These are phyloP conservation scores for Jaculus jaculus DNA, from an alignment of 2,113 vertebrate genomes.

Conservation along the genomic window DNA sequence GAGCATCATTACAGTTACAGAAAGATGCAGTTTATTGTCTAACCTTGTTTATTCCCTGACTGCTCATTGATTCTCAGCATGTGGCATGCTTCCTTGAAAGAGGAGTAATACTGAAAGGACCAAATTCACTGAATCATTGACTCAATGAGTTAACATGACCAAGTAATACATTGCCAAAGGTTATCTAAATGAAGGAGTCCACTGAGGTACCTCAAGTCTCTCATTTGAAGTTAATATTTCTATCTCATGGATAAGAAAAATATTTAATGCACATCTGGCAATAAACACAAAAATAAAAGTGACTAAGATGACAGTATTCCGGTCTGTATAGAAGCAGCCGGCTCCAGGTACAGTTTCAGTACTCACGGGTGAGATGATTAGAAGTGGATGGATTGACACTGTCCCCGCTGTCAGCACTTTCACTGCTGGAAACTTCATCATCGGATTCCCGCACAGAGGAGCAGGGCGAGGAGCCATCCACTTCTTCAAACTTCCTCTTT, in stretches of 20 bases:
- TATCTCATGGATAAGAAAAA: neutral
- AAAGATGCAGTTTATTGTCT: neutral
- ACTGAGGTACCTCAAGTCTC: neutral
- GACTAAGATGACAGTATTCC: neutral
- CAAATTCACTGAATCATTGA: neutral
- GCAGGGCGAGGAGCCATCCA: constrained; percentile 97
- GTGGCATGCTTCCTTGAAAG: neutral
- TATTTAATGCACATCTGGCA: neutral
- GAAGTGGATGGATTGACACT: constrained; percentile 97
- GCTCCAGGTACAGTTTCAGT: neutral
- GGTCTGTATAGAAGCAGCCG: neutral
- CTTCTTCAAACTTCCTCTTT: constrained; percentile 99
- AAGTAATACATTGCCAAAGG: neutral
- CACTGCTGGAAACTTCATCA: constrained; percentile 97
- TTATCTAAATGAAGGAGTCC: neutral
- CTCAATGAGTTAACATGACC: neutral
- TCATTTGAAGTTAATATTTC: neutral
- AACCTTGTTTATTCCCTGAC: neutral
- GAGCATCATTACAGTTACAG: neutral
- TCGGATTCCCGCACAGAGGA: constrained; percentile 95
- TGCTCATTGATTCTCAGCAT: neutral
- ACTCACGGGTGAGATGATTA: constrained; percentile 94
- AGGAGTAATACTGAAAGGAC: neutral
- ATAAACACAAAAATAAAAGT: neutral
- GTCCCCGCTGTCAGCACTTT: constrained; percentile 98